Conservation (phyloP, 2,113 vertebrate genomes). For the Hiodon tergisus region DNA sequence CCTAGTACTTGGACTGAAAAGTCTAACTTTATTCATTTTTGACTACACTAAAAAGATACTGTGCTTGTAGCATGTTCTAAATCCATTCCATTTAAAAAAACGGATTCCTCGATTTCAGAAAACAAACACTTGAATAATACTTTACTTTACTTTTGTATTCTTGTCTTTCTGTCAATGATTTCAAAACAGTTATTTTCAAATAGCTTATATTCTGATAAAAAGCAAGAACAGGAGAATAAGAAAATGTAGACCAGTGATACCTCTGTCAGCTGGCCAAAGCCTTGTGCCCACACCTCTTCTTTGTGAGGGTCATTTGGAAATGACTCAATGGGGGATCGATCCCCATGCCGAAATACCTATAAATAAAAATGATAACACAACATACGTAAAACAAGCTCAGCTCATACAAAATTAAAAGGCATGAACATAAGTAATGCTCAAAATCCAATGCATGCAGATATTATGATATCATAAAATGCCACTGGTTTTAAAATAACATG, state of each 20-base stretch:
- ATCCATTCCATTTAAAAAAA: neutral
- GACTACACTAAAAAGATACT: neutral
- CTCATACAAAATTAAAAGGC: too few relatives aligned
- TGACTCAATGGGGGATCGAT: conserved; percentile 72
- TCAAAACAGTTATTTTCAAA: neutral
- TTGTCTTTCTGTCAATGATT: neutral
- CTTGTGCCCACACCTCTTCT: conserved; percentile 71
- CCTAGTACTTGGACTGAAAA: neutral
- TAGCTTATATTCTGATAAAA: neutral
- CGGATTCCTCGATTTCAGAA: neutral
- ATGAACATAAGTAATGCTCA: too few relatives aligned
- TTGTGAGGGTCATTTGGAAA: conserved; percentile 71
- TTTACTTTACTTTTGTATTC: neutral
- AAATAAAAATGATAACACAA: conserved; percentile 26
- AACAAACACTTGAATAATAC: neutral
- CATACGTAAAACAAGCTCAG: neutral
- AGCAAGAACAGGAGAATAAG: too few relatives aligned
- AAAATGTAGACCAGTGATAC: conserved; percentile 42
- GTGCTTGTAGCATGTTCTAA: neutral
- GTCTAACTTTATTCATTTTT: neutral
- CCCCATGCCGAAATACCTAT: conserved; percentile 76
- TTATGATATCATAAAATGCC: too few relatives aligned
- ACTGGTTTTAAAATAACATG: neutral
- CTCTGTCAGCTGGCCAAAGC: conserved; percentile 78
- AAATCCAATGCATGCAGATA: too few relatives aligned